These are phyloP conservation scores for Xiphophorus birchmanni DNA, from an alignment of 2,797 vertebrate genomes.

Conservation along the genomic window DNA sequence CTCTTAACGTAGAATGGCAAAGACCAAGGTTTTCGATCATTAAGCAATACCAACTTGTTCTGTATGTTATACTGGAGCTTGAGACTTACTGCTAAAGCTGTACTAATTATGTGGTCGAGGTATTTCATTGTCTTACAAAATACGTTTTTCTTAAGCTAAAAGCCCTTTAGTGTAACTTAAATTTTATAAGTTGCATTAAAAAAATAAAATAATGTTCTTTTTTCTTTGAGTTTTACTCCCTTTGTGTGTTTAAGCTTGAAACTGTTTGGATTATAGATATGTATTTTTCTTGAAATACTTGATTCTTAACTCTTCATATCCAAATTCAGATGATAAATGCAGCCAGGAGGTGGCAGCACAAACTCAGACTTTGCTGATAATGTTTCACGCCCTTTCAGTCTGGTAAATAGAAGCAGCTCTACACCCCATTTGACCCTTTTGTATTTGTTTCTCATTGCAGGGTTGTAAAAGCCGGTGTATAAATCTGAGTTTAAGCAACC, in stretches of 20 bases:
- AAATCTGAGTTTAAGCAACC: not conserved
- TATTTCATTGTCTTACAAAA: not conserved
- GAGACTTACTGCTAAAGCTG: not conserved
- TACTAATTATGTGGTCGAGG: not conserved
- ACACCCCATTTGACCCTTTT: not conserved
- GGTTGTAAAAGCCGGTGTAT: not conserved
- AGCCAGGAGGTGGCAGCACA: slow-evolving; percentile 61
- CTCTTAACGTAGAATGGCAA: slow-evolving; percentile 10
- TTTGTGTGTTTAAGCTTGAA: not conserved
- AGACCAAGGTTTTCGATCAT: not conserved
- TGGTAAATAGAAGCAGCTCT: not conserved
- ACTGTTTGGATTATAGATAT: not conserved
- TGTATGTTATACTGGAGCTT: not conserved
- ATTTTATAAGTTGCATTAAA: not conserved
- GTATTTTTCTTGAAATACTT: not conserved
- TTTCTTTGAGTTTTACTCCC: not conserved
- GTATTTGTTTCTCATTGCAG: not conserved
- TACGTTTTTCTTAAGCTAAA: not conserved
- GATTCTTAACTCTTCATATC: not conserved
- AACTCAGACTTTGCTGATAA: not conserved
- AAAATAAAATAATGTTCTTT: not conserved
- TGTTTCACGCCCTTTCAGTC: not conserved
- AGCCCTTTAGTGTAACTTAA: not conserved
- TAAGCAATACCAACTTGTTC: not conserved
- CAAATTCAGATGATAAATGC: not conserved